Evolutionary conservation across 2,888 invertebrate genomes (phyloP).

Genomic region (Dermolepida albohirtum): DNA sequence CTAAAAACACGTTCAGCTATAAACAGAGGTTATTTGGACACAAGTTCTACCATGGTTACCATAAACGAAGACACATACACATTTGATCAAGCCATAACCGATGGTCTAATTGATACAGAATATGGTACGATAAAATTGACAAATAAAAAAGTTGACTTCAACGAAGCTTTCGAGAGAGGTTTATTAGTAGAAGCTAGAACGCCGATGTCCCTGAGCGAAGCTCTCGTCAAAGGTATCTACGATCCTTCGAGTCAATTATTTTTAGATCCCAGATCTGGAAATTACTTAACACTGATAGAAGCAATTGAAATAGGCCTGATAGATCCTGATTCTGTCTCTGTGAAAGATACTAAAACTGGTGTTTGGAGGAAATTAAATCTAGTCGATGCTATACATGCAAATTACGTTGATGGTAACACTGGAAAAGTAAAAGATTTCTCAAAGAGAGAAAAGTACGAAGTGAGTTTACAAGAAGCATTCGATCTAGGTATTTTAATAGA

Average conservation of each 20-base stretch:
- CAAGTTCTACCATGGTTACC: slow-evolving; percentile 86
- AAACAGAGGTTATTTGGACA: slow-evolving; percentile 85
- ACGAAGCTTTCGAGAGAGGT: slow-evolving; percentile 87
- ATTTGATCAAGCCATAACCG: slow-evolving; percentile 84
- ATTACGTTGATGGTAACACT: slow-evolving; percentile 78
- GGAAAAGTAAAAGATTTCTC: slow-evolving; percentile 79
- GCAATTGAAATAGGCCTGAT: slow-evolving; percentile 85
- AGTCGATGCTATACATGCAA: slow-evolving; percentile 81
- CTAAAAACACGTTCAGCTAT: slow-evolving; percentile 86
- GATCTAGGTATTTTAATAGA: slow-evolving; percentile 84
- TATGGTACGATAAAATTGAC: slow-evolving; percentile 76
- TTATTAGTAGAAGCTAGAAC: slow-evolving; percentile 83
- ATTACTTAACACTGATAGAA: slow-evolving; percentile 82
- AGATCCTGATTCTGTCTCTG: slow-evolving; percentile 85
- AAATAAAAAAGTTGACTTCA: slow-evolving; percentile 77
- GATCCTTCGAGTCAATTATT: slow-evolving; percentile 84
- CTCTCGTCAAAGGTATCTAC: slow-evolving; percentile 83
- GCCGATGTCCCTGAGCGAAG: slow-evolving; percentile 85
- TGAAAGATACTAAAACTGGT: slow-evolving; percentile 81
- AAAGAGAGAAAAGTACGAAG: slow-evolving; percentile 72
- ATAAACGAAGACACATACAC: slow-evolving; percentile 84
- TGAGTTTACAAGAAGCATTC: slow-evolving; percentile 81
- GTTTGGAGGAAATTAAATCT: slow-evolving; percentile 82
- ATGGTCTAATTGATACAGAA: slow-evolving; percentile 80
- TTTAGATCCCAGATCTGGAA: slow-evolving; percentile 83